Percentiles rank a stretch among this genome's conserved stretches.
Conservation (phyloP, 2,888 invertebrate genomes). For the Phengaris alcon region DNA sequence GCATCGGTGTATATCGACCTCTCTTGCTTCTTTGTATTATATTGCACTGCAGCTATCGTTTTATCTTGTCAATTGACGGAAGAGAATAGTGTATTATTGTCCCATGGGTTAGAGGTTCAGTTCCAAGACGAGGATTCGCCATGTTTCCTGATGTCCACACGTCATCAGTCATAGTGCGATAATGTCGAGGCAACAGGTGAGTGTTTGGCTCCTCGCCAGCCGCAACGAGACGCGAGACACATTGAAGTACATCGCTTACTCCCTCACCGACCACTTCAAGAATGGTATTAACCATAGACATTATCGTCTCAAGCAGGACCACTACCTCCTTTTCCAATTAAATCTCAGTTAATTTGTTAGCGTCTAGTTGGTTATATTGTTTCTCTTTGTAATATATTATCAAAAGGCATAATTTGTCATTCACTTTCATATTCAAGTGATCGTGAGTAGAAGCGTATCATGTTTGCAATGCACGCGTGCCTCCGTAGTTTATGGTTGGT, state of each 20-base stretch:
- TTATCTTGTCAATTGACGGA: not conserved
- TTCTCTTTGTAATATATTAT: not conserved
- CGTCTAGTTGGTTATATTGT: not conserved
- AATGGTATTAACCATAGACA: not conserved
- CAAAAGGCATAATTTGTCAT: not conserved
- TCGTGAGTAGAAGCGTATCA: not conserved
- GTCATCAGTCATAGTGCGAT: conserved; percentile 36
- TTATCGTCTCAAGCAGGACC: not conserved
- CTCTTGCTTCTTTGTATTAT: not conserved
- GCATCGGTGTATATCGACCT: not conserved
- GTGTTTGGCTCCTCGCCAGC: conserved; percentile 48
- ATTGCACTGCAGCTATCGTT: not conserved
- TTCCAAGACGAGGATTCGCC: not conserved
- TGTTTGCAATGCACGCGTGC: not conserved
- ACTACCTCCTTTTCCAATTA: not conserved
- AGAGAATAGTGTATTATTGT: conserved; percentile 1
- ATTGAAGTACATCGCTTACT: conserved; percentile 21
- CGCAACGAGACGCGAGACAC: conserved; percentile 9
- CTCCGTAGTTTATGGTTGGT: not conserved
- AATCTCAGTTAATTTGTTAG: not conserved
- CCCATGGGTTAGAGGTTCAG: conserved; percentile 8
- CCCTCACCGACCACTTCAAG: not conserved
- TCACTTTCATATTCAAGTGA: not conserved
- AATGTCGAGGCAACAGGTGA: conserved; percentile 52
- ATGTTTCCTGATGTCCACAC: conserved; percentile 42